A percentile compares a stretch with the other conserved stretches of the same genome.
Evolutionary conservation across 2,113 vertebrate genomes (phyloP).

Genomic region (Redunca redunca): DNA sequence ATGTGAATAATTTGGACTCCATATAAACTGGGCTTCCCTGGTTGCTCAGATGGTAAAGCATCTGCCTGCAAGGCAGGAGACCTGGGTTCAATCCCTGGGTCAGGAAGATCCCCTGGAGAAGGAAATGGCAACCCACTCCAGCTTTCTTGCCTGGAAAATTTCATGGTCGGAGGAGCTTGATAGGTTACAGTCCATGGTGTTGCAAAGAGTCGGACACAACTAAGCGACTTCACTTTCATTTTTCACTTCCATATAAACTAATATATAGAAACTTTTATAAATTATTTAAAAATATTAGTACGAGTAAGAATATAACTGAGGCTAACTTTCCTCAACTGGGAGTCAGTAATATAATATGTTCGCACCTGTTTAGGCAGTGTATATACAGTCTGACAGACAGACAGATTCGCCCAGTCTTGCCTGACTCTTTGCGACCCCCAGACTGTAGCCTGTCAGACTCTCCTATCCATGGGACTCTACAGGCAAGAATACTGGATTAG

Average conservation of each 20-base stretch:
- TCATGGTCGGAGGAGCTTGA: background rate
- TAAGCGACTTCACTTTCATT: background rate
- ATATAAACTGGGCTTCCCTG: background rate
- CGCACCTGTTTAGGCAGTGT: background rate
- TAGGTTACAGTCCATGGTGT: background rate
- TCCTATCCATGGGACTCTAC: background rate
- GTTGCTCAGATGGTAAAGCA: background rate
- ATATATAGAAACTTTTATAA: background rate
- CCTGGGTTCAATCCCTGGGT: rapidly evolving
- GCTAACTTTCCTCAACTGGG: background rate
- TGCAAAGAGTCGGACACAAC: rapidly evolving
- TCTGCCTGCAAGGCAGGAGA: background rate
- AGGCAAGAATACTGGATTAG: background rate
- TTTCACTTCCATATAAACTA: background rate
- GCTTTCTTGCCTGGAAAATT: background rate
- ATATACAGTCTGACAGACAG: background rate
- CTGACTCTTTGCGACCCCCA: background rate
- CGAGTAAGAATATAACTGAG: background rate
- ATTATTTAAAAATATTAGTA: background rate
- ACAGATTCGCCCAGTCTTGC: background rate
- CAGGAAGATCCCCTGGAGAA: background rate
- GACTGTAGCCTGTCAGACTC: background rate
- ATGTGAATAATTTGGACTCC: background rate
- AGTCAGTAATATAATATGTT: background rate
- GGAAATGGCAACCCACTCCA: background rate